Percentiles rank a stretch among this genome's conserved stretches.
Evolutionary conservation across 37 sponge, comb jelly and placozoan species (phyloP).

Genomic region (Haliclona indistincta): DNA sequence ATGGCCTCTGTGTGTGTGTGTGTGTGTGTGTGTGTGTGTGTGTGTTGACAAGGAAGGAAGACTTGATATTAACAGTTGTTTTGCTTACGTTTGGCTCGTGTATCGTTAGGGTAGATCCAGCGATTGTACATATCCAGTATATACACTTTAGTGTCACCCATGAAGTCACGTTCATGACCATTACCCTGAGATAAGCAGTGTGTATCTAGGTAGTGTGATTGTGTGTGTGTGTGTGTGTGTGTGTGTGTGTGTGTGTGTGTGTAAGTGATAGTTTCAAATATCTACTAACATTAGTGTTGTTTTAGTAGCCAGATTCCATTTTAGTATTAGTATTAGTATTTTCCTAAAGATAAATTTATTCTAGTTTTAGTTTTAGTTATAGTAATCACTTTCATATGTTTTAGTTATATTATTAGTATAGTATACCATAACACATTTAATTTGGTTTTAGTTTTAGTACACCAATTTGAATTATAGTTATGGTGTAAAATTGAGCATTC

Average conservation of each 20-base stretch:
- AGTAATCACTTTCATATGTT: no score
- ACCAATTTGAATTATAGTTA: no score
- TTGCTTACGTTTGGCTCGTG: constrained; percentile 54
- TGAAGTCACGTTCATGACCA: constrained; percentile 89
- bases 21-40: not conserved
- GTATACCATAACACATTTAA: no score
- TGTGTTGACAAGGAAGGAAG: not conserved
- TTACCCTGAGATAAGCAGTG: constrained; percentile 57
- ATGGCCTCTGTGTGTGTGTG: constrained; percentile 34
- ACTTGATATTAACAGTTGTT: not conserved
- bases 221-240: no score
- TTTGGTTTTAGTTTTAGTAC: no score
- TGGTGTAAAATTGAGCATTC: no score
- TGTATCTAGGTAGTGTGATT: not conserved
- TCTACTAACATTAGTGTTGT: no score
- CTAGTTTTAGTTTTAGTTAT: no score
- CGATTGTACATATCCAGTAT: constrained; percentile 87
- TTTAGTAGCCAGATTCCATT: no score
- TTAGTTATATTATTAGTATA: no score
- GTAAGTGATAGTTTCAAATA: not conserved
- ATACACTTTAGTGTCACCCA: constrained; percentile 74
- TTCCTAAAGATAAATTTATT: no score
- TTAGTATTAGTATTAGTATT: no score
- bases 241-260: not conserved
- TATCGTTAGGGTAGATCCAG: constrained; percentile 85